Base-by-base conservation (phyloP, 1,140 invertebrate species). In the Camponotus pennsylvanicus region DNA sequence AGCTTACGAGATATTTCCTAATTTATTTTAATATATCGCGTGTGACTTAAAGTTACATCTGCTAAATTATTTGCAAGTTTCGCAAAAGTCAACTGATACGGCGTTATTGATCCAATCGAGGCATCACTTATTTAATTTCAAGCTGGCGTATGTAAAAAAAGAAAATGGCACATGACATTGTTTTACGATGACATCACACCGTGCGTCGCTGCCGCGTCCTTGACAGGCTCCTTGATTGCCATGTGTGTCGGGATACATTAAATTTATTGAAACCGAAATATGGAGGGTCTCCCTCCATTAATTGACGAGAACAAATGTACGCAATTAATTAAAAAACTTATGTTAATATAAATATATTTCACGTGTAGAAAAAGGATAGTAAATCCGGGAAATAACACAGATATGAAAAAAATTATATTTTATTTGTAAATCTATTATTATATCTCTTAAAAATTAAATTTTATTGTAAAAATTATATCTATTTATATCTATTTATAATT, bases 181-280 rank as follows among this genome's bases (percentile, higher is more conserved):
- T 83, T 83, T 83, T 21, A 42, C 52, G 79, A 83, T 83, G 79
- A 83, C 69, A 69, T 18, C 79, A 83, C 49, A 34, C 64, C 34
- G 27, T 13, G n/a, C 40, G 45, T 69, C 34, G 27, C 5, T 8
- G 21, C 2, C 18, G 15, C 49, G 67, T 82, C 79, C 79, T 83
- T 83, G 79, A n/a, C 21, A 37, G 40, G 18, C 69, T 18, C n/a
- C 7, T 52, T 34, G 27, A 82, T 71, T 45, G 69, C 3, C 37
- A 40, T 6, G 27, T 27, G 27, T 27, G 6, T 70, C 55, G 37
- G n/a, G 18, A 2, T 27, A 34, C 40, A 32, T 61, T 83, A 18
- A 34, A 73, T 61, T 83, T 73, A 63, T 75, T 83, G 63, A 63
- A 73, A 34, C n/a, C 34, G 57, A 75, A 75, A 70, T 37, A 13